Base-by-base conservation (phyloP, 2,113 vertebrate genomes). In the Eptesicus fuscus region DNA sequence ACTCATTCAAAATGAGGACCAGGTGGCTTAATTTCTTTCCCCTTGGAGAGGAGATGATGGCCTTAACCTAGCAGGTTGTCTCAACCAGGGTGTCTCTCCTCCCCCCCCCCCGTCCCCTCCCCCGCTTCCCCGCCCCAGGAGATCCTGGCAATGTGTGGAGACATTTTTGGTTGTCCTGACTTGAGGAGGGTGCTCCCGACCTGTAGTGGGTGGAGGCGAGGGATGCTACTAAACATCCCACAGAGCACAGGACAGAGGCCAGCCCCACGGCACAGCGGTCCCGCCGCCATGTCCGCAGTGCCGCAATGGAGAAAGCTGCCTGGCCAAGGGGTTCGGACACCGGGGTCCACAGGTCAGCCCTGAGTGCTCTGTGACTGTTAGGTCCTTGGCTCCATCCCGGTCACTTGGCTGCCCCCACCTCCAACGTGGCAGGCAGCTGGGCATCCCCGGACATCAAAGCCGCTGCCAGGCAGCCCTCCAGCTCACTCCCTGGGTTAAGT, bases 221-320 rank as follows among this genome's bases (percentile, higher is more conserved):
- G 59, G 59, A 28, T 25, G 42, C 67, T 73, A 20, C 63, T n/a
- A 28, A 59, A 12, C 22, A 13, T n/a, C n/a, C 79, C 22, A 3
- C 42, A 49, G 59, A 11, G 56, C 56, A 8, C 61, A 37, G 47
- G 49, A 25, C 40, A 47, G 63, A 47, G 44, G 49, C 23, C 40
- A 37, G 49, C 22, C 47, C 53, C 82, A 28, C 16, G 5, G 12
- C 9, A 2, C 20, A 49, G 11, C 1, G 16, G 37, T 0, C 67
- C 4, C 4, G 17, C 83, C 30, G 0, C 10, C 16, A 37, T 0
- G 4, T 7, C 16, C 7, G 47, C 2, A 4, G 37, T 22, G 49
- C 32, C 4, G 5, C 63, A 37, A 10, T 3, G 22, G 44, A 86
- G 44, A 86, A 86, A 32, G 4, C 82, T 10, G 32, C 9, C 61